Conservation (phyloP, 2,888 invertebrate genomes). For the Melinopterus prodromus region DNA sequence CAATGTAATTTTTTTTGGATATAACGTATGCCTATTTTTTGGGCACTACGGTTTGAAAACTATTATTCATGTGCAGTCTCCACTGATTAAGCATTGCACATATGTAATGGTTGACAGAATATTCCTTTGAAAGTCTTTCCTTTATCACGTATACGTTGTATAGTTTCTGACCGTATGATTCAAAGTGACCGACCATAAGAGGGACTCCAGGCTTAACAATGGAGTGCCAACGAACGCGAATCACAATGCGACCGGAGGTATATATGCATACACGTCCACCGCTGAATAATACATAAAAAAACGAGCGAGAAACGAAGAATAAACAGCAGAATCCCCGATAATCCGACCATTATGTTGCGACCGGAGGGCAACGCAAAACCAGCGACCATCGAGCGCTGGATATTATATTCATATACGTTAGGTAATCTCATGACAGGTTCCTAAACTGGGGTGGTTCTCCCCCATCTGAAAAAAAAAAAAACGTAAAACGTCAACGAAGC, state of each 20-base stretch:
- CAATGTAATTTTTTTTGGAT: no score
- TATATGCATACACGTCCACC: neutral
- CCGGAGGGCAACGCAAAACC: constrained; percentile 43
- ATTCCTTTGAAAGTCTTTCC: neutral
- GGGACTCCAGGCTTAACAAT: neutral
- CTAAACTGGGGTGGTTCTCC: neutral
- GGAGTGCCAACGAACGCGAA: neutral
- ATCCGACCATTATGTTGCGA: constrained; percentile 49
- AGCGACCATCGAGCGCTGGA: constrained; percentile 38
- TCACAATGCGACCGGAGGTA: neutral
- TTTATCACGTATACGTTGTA: neutral
- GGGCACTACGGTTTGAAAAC: neutral
- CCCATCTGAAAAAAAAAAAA: neutral
- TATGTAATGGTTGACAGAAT: neutral
- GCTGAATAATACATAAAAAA: neutral
- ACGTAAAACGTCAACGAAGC: neutral
- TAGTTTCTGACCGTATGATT: neutral
- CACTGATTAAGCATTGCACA: neutral
- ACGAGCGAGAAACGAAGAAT: neutral
- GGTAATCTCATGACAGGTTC: constrained; percentile 45
- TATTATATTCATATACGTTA: constrained; percentile 53
- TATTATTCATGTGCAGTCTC: neutral
- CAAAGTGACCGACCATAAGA: neutral
- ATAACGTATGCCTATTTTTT: neutral
- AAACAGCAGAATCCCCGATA: constrained; percentile 45